A percentile compares a stretch with the other conserved stretches of the same genome.
Conservation (phyloP, 1,140 invertebrate species). For the Papilio aristodemus region DNA sequence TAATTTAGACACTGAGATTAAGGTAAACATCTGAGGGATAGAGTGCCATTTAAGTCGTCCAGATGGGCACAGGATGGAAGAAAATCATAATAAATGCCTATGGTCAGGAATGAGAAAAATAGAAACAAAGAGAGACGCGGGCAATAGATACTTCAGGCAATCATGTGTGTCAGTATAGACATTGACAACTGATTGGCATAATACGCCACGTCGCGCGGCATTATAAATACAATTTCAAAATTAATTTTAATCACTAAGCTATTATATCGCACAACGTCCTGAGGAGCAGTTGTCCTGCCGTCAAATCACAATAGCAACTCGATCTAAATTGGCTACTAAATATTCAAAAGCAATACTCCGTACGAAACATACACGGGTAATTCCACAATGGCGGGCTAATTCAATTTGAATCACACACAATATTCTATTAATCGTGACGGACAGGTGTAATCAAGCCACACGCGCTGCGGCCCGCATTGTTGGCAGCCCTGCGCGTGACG, state of each 20-base stretch:
- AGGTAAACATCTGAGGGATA: too few species aligned
- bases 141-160: too few species aligned
- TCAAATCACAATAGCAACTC: slow-evolving; percentile 70
- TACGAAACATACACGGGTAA: slow-evolving; percentile 70
- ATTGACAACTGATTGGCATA: too few species aligned
- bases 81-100: too few species aligned
- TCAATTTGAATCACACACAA: slow-evolving; percentile 78
- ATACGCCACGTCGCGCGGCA: too few species aligned
- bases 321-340: slow-evolving; percentile 77
- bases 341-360: slow-evolving; percentile 76
- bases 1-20: too few species aligned
- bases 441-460: slow-evolving; percentile 76
- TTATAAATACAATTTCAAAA: background rate
- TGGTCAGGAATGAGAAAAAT: too few species aligned
- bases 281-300: slow-evolving; percentile 48
- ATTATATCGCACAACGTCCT: slow-evolving; percentile 2
- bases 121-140: too few species aligned
- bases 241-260: background rate
- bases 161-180: too few species aligned
- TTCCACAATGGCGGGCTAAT: slow-evolving; percentile 73
- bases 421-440: slow-evolving; percentile 78
- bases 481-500: slow-evolving; percentile 44
- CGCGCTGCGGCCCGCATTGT: slow-evolving; percentile 55
- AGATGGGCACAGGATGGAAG: too few species aligned
- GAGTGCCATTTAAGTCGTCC: too few species aligned